A percentile compares a stretch with the other conserved stretches of the same genome.
These are phyloP conservation scores for Dromius quadrimaculatus DNA, from an alignment of 2,888 invertebrate species.

Conservation along the genomic window DNA sequence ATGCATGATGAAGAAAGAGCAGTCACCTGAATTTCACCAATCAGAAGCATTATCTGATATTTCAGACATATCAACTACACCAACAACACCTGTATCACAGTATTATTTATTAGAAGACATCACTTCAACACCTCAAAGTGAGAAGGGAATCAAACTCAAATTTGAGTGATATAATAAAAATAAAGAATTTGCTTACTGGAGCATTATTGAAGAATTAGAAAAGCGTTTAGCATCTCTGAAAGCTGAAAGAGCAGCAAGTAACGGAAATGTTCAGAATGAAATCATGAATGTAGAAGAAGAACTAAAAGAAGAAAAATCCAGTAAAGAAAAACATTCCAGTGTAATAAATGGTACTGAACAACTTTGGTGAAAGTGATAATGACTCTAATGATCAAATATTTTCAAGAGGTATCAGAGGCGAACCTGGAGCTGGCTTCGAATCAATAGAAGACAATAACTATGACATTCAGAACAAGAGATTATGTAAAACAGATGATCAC, in stretches of 20 bases:
- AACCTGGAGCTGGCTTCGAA: conserved; percentile 10
- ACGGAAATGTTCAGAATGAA: background rate
- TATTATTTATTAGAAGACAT: conserved; percentile 8
- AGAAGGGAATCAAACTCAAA: background rate
- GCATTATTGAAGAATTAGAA: background rate
- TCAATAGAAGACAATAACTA: background rate
- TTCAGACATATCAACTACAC: conserved; percentile 7
- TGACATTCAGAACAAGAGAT: conserved; percentile 10
- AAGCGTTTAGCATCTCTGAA: background rate
- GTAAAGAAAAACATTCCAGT: background rate
- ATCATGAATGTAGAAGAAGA: background rate
- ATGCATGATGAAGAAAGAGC: conserved; percentile 7
- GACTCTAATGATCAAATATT: background rate
- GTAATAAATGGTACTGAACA: conserved; percentile 18
- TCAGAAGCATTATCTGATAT: conserved; percentile 11
- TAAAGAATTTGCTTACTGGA: background rate
- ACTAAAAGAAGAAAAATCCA: background rate
- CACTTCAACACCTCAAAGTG: conserved; percentile 4
- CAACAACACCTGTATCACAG: conserved; percentile 1
- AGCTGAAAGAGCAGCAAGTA: background rate
- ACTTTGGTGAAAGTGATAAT: background rate
- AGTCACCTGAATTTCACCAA: conserved; percentile 10
- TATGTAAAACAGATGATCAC: conserved; percentile 1
- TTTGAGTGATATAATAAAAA: background rate
- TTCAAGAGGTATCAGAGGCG: background rate